Percentiles rank a stretch among this genome's conserved stretches.
Evolutionary conservation across 2,797 vertebrate species (phyloP).

Genomic region (Hydrocynus forskahlii): DNA sequence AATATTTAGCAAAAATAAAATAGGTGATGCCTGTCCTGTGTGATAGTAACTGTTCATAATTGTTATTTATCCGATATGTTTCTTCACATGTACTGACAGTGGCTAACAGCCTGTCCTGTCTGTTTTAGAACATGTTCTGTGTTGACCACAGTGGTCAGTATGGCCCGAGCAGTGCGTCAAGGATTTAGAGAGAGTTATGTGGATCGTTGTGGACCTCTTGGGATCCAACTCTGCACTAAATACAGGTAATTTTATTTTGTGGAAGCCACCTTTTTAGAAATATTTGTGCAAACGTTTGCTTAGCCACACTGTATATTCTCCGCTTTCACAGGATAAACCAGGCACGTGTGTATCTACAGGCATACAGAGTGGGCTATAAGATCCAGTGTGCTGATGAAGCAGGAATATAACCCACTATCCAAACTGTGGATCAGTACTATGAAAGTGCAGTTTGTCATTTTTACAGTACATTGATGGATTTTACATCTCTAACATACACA

Average conservation of each 20-base stretch:
- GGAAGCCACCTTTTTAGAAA: neutral
- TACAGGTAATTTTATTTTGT: constrained; percentile 60
- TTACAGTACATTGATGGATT: neutral
- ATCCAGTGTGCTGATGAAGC: constrained; percentile 78
- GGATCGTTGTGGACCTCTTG: constrained; percentile 83
- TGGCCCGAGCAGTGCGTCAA: constrained; percentile 77
- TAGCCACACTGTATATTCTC: neutral
- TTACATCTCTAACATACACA: neutral
- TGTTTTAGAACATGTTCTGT: constrained; percentile 78
- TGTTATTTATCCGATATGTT: too few species aligned
- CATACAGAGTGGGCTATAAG: constrained; percentile 84
- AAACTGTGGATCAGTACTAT: neutral
- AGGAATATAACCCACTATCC: constrained; percentile 57
- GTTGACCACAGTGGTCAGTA: constrained; percentile 79
- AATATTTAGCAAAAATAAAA: too few species aligned
- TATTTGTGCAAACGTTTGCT: neutral
- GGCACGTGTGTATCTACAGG: constrained; percentile 82
- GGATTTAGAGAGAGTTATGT: constrained; percentile 80
- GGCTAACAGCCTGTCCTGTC: neutral
- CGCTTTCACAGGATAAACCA: constrained; percentile 80
- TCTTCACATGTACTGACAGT: neutral
- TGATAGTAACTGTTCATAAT: too few species aligned
- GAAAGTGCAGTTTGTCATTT: neutral
- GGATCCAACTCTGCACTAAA: constrained; percentile 73
- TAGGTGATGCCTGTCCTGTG: too few species aligned